Base-by-base conservation (phyloP, 2,888 invertebrate species). In the Bedellia somnulentella region DNA sequence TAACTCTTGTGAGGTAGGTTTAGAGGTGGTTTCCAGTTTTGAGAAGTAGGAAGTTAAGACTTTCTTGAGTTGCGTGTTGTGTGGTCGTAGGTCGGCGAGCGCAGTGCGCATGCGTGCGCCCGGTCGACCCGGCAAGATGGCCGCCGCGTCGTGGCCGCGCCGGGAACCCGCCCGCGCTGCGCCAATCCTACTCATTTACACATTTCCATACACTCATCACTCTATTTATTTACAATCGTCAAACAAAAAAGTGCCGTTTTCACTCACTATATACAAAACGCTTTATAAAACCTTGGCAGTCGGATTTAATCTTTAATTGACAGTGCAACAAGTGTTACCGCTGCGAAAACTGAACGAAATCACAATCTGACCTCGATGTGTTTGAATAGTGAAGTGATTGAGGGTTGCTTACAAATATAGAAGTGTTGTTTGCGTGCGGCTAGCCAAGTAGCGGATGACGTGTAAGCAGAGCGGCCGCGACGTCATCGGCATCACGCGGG, bases 61-160 rank as follows among this genome's bases (percentile, higher is more conserved):
- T n/a, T n/a, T n/a, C n/a, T n/a, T n/a, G n/a, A n/a, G n/a, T n/a
- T n/a, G n/a, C n/a, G n/a, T n/a, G n/a, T n/a, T n/a, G n/a, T 47
- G 48, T 41, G 47, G 47, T 48, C 47, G 48, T 51, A 50, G 55
- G 62, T 66, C 62, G 6, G 26, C 12, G n/a, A 9, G 66, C 67
- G 55, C 55, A 66, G 67, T n/a, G 54, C 66, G 67, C 62, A 71
- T 71, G 70, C 76, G 70, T 75, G 75, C 75, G 70, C 68, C 58
- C 52, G 51, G 57, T 56, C 60, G 58, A 61, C 58, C 62, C 53
- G 55, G 64, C 64, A 78, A 77, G 66, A 78, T 78, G 79, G 76
- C 78, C 68, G 64, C 57, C 57, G 55, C 66, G 71, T 75, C 64
- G 76, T 77, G 76, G 76, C 77, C 63, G 73, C n/a, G n/a, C 68